These are phyloP conservation scores for Dicentrarchus labrax DNA, from an alignment of 2,113 vertebrate species.

Conservation along the genomic window DNA sequence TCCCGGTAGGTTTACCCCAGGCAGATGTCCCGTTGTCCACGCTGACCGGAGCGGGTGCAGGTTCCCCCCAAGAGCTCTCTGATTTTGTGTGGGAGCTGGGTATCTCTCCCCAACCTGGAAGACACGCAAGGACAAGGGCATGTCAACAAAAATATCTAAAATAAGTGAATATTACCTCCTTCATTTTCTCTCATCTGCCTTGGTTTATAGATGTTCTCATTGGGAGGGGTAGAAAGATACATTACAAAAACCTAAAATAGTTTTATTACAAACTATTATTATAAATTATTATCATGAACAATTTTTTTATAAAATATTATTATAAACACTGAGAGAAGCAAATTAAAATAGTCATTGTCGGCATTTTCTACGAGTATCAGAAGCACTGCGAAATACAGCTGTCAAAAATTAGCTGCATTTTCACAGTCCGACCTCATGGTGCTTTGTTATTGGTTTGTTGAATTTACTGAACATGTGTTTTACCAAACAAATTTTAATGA, in stretches of 20 bases:
- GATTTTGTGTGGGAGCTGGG: slow-evolving; percentile 90
- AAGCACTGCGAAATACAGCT: not conserved
- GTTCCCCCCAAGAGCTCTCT: slow-evolving; percentile 93
- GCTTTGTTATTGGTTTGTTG: not conserved
- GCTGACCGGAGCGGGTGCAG: slow-evolving; percentile 86
- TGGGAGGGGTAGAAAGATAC: not conserved
- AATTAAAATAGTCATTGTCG: not conserved
- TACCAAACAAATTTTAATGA: not conserved
- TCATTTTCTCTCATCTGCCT: not conserved
- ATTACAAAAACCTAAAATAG: not conserved
- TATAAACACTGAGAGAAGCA: not conserved
- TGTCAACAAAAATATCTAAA: slow-evolving; percentile 1
- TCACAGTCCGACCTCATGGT: not conserved
- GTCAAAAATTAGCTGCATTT: not conserved
- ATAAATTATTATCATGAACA: too few relatives aligned
- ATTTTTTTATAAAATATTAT: not conserved
- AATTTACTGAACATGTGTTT: not conserved
- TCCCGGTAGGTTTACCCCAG: slow-evolving; percentile 92
- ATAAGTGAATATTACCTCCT: not conserved
- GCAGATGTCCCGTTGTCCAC: slow-evolving; percentile 96
- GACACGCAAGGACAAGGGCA: slow-evolving; percentile 34
- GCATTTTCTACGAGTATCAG: not conserved
- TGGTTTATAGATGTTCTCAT: not conserved
- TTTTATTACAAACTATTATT: too few relatives aligned
- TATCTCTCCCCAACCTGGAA: slow-evolving; percentile 93